phyloP scores from a whole-genome alignment of 1,140 invertebrate genomes.

The Hylaeus anthracinus region DNA sequence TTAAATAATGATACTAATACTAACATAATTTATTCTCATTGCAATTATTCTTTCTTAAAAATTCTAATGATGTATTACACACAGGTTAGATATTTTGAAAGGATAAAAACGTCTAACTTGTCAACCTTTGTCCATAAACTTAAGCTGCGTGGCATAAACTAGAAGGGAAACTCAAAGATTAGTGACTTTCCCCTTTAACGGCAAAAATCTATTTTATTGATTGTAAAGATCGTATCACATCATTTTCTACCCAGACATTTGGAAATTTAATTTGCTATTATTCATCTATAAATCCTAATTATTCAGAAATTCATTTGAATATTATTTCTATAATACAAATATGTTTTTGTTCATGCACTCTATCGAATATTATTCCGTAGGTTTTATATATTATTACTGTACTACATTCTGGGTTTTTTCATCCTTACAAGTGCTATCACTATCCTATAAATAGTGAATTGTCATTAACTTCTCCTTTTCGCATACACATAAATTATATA shows the following conservation, averaged over 20 bases:
- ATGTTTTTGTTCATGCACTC: background rate
- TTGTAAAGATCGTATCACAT: too few species aligned
- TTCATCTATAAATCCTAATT: background rate
- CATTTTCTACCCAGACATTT: background rate
- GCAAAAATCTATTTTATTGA: too few species aligned
- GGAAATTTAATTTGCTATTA: background rate
- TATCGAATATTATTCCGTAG: background rate
- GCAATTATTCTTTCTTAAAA: too few species aligned
- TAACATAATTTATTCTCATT: too few species aligned
- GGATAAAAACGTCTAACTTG: too few species aligned
- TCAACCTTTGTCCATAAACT: too few species aligned
- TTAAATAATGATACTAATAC: too few species aligned
- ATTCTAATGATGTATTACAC: too few species aligned
- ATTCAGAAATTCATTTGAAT: background rate
- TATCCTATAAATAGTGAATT: background rate
- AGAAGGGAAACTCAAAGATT: too few species aligned
- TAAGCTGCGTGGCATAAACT: too few species aligned
- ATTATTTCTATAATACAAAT: background rate
- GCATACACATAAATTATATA: background rate
- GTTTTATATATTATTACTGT: background rate
- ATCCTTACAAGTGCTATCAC: slow-evolving; percentile 4
- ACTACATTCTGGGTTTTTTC: background rate
- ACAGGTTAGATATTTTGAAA: too few species aligned
- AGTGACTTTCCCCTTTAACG: too few species aligned
- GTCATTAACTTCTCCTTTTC: background rate